Evolutionary conservation across 2,113 vertebrate species (phyloP), one percentile per base, ranked within the genome.

Genomic region (Porphyrio hochstetteri): DNA sequence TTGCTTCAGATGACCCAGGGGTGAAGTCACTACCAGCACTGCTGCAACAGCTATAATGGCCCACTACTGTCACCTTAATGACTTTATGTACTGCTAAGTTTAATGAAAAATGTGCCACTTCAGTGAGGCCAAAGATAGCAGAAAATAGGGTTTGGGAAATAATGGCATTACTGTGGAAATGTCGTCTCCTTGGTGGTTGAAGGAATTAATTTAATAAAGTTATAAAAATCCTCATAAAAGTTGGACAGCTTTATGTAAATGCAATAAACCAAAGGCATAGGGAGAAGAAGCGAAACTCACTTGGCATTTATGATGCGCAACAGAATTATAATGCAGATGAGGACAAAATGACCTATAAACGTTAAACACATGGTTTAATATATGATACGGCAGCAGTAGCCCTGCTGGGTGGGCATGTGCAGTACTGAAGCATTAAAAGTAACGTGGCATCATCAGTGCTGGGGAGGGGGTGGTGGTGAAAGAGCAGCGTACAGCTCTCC

Each of bases 231-330:
- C 56, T 95, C 92, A 90, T 97, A 96, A 97, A 97, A 82, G 44
- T 88, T 92, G 9, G 93, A 93, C 91, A 94, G 96, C 46, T 98
- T 98, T 97, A 98, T 97, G 95, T 92, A 98, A 97, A 95, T 96
- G 86, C 79, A 95, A 95, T 97, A 97, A 97, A 96, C 74, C 35
- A 90, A 93, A 96, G 57, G 85, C 59, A 7, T 69, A 76, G 76
- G 84, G 71, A 94, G 91, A 97, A 92, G 65, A 95, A 94, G 65
- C 93, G 74, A 96, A 92, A 84, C 72, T 87, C 74, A 52, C 97
- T 98, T 96, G n/a, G 18, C 60, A 71, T 97, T 96, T 97, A 97
- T 95, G 96, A 77, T 85, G 86, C 18, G 11, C 64, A 91, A 92
- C 72, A 95, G 90, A 95, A 96, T 97, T 94, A 76, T 93, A 95